Evolutionary conservation across 1,140 invertebrate species (phyloP).

Genomic region (Arion vulgaris): DNA sequence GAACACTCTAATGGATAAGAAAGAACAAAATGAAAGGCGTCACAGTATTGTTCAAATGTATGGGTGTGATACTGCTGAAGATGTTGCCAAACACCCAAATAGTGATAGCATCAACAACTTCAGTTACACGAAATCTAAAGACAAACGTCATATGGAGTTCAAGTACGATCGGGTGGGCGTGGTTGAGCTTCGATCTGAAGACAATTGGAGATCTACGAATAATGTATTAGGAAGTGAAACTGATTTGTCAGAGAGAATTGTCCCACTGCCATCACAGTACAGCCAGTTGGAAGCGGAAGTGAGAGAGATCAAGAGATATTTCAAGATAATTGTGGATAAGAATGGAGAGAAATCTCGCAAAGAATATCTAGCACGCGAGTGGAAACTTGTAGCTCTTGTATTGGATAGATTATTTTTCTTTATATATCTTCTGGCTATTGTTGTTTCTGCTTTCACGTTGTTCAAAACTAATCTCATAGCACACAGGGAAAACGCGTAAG

Average conservation of each 20-base stretch:
- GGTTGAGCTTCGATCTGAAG: conserved; percentile 57
- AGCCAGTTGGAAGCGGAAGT: conserved; percentile 62
- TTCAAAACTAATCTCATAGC: conserved; percentile 57
- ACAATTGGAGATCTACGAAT: conserved; percentile 44
- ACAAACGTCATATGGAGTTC: conserved; percentile 45
- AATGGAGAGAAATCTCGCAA: conserved; percentile 57
- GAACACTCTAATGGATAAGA: conserved; percentile 54
- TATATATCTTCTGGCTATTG: conserved; percentile 65
- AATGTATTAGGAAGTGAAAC: conserved; percentile 23
- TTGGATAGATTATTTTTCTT: conserved; percentile 71
- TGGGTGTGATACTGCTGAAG: background rate
- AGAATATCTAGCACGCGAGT: conserved; percentile 65
- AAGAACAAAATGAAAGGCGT: conserved; percentile 25
- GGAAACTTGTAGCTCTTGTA: conserved; percentile 69
- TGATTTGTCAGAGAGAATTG: conserved; percentile 28
- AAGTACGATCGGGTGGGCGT: conserved; percentile 56
- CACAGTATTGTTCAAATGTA: background rate
- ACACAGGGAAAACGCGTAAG: background rate
- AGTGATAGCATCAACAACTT: background rate
- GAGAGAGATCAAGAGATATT: conserved; percentile 60
- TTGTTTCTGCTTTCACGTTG: conserved; percentile 67
- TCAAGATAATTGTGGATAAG: conserved; percentile 57
- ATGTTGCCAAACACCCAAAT: background rate
- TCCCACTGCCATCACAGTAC: conserved; percentile 35
- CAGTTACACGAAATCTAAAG: conserved; percentile 27